phyloP scores from a whole-genome alignment of 2,797 vertebrate species.

The Clarias pachynema region DNA sequence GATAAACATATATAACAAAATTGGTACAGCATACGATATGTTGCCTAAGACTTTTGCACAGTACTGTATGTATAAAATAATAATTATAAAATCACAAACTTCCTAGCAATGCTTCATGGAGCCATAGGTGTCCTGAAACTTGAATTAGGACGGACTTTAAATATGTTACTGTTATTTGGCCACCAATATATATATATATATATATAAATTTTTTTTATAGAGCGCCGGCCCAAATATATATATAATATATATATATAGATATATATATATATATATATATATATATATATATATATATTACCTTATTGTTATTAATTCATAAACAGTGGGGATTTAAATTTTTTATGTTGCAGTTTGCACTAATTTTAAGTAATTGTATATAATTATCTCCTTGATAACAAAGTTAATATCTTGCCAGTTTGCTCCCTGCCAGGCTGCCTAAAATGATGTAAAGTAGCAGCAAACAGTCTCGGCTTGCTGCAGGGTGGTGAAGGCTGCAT shows the following conservation, averaged over 20 bases:
- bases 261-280: no score
- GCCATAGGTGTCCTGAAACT: not conserved
- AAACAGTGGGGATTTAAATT: not conserved
- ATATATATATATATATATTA: no score
- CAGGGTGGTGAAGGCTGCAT: slow-evolving; percentile 3
- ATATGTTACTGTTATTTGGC: not conserved
- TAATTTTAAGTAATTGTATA: slow-evolving; percentile 1
- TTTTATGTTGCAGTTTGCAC: not conserved
- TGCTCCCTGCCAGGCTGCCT: not conserved
- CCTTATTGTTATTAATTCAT: no score
- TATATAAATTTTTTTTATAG: no score
- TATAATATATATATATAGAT: not conserved
- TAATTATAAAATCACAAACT: no score
- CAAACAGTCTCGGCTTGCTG: not conserved
- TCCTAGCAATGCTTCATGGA: not conserved
- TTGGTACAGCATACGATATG: no score
- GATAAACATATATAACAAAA: no score
- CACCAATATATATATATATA: no score
- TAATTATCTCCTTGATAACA: not conserved
- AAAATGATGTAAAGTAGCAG: not conserved
- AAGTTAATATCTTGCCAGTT: not conserved
- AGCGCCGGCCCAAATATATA: no score
- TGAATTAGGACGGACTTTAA: not conserved
- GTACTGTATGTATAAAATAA: no score
- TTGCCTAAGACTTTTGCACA: no score